Evolutionary conservation across 2,888 invertebrate genomes (phyloP), one percentile per base, ranked within the genome.

Genomic region (Tiliacea aurago): DNA sequence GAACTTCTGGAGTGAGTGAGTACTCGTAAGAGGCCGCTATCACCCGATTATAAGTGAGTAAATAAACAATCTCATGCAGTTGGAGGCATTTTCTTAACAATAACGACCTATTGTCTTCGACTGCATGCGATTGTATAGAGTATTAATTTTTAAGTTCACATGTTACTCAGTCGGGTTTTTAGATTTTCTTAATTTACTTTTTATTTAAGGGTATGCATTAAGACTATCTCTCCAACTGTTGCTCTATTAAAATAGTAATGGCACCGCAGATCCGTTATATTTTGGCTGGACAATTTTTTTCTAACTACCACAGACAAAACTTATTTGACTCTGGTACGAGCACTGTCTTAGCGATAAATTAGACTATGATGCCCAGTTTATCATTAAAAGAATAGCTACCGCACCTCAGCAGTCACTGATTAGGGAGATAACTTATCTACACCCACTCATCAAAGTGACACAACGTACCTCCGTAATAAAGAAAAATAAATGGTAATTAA

Each of bases 401-500:
- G 63, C 66, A 73, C 78, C 78, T 63, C 41, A 51, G 11, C n/a
- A 53, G 73, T 58, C 73, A 53, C 41, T n/a, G 78, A 78, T 78
- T 73, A 53, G 58, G 55, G 66, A 62, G 73, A 73, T 62, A 41
- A 45, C 43, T 62, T 65, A 80, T 80, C 80, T 23, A 20, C 20
- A 43, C 15, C 47, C 61, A 80, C 68, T 51, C 15, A 80, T 80
- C 80, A 75, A 43, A 51, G 70, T 80, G 77, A 77, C 79, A 68
- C 74, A 84, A 82, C 66, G 59, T 49, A 56, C 63, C 47, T 51
- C 61, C 37, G 51, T 56, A 58, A 74, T 81, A 85, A 70, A 71
- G 67, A 71, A 84, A 80, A 83, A 85, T 74, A 80, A 82, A 85
- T 76, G 73, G 72, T 73, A 71, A 84, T 85, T 78, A 82, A 84